Percentiles rank a stretch among this genome's conserved stretches.
phyloP scores from a whole-genome alignment of 2,797 vertebrate genomes.

The Takifugu rubripes region DNA sequence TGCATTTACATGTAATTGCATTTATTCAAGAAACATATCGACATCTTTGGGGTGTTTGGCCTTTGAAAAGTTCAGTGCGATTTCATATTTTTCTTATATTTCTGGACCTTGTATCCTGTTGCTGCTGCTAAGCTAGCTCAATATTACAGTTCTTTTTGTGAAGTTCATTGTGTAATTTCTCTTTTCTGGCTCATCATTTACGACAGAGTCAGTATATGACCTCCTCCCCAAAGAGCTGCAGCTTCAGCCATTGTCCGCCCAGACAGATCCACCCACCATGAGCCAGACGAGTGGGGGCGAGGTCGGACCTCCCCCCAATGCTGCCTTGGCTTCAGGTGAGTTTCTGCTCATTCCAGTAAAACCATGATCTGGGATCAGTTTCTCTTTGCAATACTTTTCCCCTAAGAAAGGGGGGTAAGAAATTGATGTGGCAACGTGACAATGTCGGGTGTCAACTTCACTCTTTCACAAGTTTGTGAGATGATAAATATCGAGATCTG shows the following conservation, averaged over 20 bases:
- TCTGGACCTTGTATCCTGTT: too few relatives aligned
- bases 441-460: constrained; percentile 64
- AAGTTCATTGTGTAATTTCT: too few relatives aligned
- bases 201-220: constrained; percentile 99
- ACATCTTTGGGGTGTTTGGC: too few relatives aligned
- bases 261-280: constrained; percentile 91
- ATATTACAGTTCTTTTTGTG: too few relatives aligned
- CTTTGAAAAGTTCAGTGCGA: too few relatives aligned
- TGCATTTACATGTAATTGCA: background rate
- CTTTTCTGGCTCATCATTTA: constrained; percentile 29
- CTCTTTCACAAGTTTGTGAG: constrained; percentile 33
- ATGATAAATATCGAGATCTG: background rate
- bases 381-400: constrained; percentile 37
- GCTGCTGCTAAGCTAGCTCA: too few relatives aligned
- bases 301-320: constrained; percentile 91
- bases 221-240: constrained; percentile 99
- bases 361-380: constrained; percentile 68
- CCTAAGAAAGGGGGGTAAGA: constrained; percentile 33
- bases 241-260: constrained; percentile 86
- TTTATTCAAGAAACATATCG: background rate
- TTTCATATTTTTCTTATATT: too few relatives aligned
- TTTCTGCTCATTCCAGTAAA: constrained; percentile 51
- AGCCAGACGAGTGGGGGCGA: constrained; percentile 99
- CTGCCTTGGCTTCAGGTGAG: constrained; percentile 97
- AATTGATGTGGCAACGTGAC: constrained; percentile 24